These are phyloP conservation scores for Dioctria linearis DNA, from an alignment of 2,888 invertebrate genomes.

Conservation along the genomic window DNA sequence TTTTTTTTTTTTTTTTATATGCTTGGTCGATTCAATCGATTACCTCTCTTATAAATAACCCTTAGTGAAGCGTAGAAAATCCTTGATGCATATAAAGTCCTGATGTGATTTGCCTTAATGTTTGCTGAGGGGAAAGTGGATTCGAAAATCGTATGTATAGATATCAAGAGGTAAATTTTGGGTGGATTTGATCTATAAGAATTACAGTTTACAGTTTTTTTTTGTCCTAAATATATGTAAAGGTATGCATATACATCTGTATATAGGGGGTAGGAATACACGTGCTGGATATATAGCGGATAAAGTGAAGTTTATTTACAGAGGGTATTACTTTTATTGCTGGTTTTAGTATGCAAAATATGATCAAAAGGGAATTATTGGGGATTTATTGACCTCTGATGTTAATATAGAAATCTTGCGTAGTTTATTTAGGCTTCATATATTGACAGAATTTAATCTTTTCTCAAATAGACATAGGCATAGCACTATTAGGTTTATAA, in stretches of 20 bases:
- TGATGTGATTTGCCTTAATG: constrained; percentile 44
- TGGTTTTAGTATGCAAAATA: constrained; percentile 33
- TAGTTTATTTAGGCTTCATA: too few species aligned
- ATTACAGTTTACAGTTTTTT: constrained; percentile 31
- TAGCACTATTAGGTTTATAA: too few species aligned
- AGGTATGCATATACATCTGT: too few species aligned
- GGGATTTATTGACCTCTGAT: too few species aligned
- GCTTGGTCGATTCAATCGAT: constrained; percentile 42
- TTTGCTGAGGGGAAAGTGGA: constrained; percentile 2
- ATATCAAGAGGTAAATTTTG: constrained; percentile 3
- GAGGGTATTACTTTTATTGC: constrained; percentile 37
- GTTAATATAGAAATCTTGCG: too few species aligned
- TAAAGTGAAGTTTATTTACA: constrained; percentile 8
- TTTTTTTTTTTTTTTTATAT: constrained; percentile 7
- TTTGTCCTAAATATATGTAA: too few species aligned
- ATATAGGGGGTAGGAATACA: background rate
- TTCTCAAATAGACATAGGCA: too few species aligned
- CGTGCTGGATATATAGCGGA: constrained; percentile 11
- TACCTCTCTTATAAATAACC: constrained; percentile 37
- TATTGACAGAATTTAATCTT: too few species aligned
- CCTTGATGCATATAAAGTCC: constrained; percentile 44
- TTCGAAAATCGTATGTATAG: too few species aligned
- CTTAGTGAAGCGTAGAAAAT: constrained; percentile 40
- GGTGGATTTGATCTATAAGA: constrained; percentile 27
- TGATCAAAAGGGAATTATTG: background rate